A percentile compares a stretch with the other conserved stretches of the same genome.
These are phyloP conservation scores for Gavialis gangeticus DNA, from an alignment of 2,113 vertebrate genomes.

Conservation along the genomic window DNA sequence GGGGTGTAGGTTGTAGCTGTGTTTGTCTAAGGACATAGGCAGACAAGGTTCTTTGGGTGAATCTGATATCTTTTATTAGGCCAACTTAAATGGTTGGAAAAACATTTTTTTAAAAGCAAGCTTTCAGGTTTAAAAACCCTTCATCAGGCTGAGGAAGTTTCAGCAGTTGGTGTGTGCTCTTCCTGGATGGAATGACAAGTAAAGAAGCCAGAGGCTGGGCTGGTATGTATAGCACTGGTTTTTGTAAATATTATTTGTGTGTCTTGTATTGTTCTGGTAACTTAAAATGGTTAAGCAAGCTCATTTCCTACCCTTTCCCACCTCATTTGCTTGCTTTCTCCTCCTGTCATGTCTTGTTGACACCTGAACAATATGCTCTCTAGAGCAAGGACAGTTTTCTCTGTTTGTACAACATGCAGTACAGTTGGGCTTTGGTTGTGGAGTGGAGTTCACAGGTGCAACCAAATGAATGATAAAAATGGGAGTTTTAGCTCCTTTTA, in stretches of 20 bases:
- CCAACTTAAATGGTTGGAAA: too few relatives aligned
- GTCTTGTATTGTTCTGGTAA: not conserved
- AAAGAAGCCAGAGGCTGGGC: too few relatives aligned
- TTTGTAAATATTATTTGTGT: not conserved
- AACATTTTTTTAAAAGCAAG: too few relatives aligned
- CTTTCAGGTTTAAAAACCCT: too few relatives aligned
- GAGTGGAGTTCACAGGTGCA: not conserved
- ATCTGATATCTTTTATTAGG: too few relatives aligned
- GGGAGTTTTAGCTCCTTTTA: not conserved
- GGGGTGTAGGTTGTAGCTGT: too few relatives aligned
- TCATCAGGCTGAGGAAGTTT: too few relatives aligned
- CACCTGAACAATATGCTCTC: not conserved
- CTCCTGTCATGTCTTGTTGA: not conserved
- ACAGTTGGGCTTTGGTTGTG: not conserved
- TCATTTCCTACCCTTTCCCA: not conserved
- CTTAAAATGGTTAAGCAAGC: not conserved
- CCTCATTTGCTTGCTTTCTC: not conserved
- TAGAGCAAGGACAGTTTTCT: not conserved
- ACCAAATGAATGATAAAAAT: not conserved
- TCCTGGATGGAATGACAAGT: too few relatives aligned
- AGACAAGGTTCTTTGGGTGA: too few relatives aligned
- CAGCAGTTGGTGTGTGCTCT: too few relatives aligned
- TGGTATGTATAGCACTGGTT: too few relatives aligned
- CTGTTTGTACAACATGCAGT: not conserved
- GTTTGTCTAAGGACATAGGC: too few relatives aligned